Conservation (phyloP, 1,140 invertebrate genomes). For the Gryon sp. region DNA sequence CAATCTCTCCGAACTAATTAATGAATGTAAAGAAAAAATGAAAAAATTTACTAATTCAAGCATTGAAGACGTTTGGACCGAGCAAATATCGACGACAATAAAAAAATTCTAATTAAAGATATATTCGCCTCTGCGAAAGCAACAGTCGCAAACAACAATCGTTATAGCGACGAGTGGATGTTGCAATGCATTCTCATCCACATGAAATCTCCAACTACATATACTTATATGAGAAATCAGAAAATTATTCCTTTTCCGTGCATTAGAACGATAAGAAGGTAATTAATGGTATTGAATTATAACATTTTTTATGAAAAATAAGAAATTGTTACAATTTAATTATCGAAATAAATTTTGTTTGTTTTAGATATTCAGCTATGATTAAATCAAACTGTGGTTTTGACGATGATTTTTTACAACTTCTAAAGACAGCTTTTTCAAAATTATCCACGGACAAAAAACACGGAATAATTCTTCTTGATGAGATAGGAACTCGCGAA, state of each 20-base stretch:
- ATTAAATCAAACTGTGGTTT: constrained; percentile 41
- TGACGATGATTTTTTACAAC: constrained; percentile 39
- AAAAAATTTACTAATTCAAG: no score
- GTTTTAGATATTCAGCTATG: constrained; percentile 39
- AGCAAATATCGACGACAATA: constrained; percentile 7
- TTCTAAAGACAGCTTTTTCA: constrained; percentile 32
- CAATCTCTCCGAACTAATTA: no score
- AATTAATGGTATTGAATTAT: no score
- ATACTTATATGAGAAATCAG: constrained; percentile 14
- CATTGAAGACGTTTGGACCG: no score
- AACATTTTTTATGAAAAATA: no score
- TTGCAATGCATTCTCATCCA: constrained; percentile 39
- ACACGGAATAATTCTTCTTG: constrained; percentile 44
- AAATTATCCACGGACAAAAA: constrained; percentile 29
- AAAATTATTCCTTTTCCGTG: constrained; percentile 33
- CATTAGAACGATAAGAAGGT: constrained; percentile 27
- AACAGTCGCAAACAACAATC: constrained; percentile 6
- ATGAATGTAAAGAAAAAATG: no score
- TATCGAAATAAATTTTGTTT: no score
- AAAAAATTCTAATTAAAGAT: constrained; percentile 22
- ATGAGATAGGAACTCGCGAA: constrained; percentile 51
- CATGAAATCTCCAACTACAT: constrained; percentile 19
- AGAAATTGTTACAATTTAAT: no score
- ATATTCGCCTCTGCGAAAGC: constrained; percentile 13
- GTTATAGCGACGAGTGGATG: constrained; percentile 40